Evolutionary conservation across 1,140 invertebrate genomes (phyloP).

Genomic region (Colletes latitarsis): DNA sequence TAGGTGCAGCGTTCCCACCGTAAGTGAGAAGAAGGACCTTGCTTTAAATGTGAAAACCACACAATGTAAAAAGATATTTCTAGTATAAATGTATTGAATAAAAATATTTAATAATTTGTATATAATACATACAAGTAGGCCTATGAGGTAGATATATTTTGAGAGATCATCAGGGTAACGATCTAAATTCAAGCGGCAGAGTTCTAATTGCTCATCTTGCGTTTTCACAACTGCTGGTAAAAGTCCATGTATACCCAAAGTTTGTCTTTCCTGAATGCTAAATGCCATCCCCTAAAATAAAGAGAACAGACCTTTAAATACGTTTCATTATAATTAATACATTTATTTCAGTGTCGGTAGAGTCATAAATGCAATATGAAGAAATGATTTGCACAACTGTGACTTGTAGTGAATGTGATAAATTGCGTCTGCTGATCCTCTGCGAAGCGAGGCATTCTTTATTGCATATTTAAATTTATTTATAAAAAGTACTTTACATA

Average conservation of each 20-base stretch:
- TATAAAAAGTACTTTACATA: too few species aligned
- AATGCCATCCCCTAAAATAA: constrained; percentile 90
- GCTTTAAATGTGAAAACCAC: too few species aligned
- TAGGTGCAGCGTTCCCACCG: too few species aligned
- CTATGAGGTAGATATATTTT: constrained; percentile 90
- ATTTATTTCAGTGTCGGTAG: too few species aligned
- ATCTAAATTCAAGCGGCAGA: constrained; percentile 87
- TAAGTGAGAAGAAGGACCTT: too few species aligned
- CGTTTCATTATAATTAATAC: neutral
- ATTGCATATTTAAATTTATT: too few species aligned
- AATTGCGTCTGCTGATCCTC: too few species aligned
- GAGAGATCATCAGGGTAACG: constrained; percentile 88
- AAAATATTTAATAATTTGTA: neutral
- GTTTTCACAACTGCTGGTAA: constrained; percentile 90
- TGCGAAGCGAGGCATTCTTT: too few species aligned
- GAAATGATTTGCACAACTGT: neutral
- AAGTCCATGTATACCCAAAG: constrained; percentile 91
- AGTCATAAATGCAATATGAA: neutral
- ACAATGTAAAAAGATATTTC: neutral
- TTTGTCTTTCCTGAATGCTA: constrained; percentile 90
- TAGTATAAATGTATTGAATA: neutral
- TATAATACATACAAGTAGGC: constrained; percentile 84
- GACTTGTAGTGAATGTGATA: too few species aligned
- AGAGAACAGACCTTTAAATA: neutral
- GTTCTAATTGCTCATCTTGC: constrained; percentile 91